Percentiles rank a stretch among this genome's conserved stretches.
These are phyloP conservation scores for Napeogenes sylphis DNA, from an alignment of 2,888 invertebrate species.

Conservation along the genomic window DNA sequence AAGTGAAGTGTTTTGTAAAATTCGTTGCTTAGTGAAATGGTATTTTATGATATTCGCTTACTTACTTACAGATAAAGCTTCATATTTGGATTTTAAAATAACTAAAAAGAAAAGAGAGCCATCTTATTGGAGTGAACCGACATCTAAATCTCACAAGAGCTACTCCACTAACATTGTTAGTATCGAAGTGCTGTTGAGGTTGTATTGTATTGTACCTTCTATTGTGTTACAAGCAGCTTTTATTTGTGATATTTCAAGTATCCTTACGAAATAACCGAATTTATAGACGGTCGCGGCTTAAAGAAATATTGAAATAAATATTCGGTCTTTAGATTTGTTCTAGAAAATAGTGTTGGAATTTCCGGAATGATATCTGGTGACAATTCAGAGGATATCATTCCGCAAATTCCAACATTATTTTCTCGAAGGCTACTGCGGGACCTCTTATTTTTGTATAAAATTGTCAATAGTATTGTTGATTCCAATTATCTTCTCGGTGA, in stretches of 20 bases:
- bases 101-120: slow-evolving; percentile 21
- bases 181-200: slow-evolving; percentile 11
- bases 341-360: not conserved
- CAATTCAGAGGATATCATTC: too few species aligned
- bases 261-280: slow-evolving; percentile 1
- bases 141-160: slow-evolving; percentile 16
- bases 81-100: slow-evolving; percentile 30
- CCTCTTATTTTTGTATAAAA: too few species aligned
- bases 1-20: slow-evolving; percentile 1
- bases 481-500: too few species aligned
- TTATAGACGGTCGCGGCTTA: not conserved
- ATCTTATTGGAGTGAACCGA: slow-evolving; percentile 20
- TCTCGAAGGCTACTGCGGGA: too few species aligned
- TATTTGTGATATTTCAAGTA: slow-evolving; percentile 1
- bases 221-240: slow-evolving; percentile 8
- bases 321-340: not conserved
- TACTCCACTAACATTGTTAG: slow-evolving; percentile 16
- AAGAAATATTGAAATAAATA: too few species aligned
- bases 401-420: too few species aligned
- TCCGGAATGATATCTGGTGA: too few species aligned
- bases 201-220: slow-evolving; percentile 10
- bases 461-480: too few species aligned
- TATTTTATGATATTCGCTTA: slow-evolving; percentile 23
- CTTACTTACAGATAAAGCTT: slow-evolving; percentile 19
- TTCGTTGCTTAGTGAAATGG: slow-evolving; percentile 12